phyloP scores from a whole-genome alignment of 2,113 vertebrate genomes.

The Misgurnus anguillicaudatus region DNA sequence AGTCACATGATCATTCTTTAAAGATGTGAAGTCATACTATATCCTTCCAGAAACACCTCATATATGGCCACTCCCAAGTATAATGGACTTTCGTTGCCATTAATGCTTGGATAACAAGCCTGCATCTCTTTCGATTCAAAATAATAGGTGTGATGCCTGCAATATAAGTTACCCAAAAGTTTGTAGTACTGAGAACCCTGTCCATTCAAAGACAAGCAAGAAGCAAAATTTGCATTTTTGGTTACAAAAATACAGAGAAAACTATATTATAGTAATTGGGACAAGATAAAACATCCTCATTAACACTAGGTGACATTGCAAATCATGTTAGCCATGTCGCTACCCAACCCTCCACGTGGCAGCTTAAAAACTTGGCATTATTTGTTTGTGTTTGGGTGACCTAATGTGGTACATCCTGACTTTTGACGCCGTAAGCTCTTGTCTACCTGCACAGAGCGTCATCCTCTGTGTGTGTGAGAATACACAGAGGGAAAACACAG shows the following conservation, averaged over 20 bases:
- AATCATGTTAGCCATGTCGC: neutral
- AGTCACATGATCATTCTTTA: no score
- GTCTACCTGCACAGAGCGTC: constrained; percentile 41
- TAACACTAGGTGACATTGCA: constrained; percentile 1
- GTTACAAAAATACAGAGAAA: neutral
- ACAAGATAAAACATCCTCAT: neutral
- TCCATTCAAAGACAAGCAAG: no score
- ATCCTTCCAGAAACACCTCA: no score
- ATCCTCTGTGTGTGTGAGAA: constrained; percentile 28
- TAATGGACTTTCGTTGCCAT: no score
- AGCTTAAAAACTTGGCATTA: constrained; percentile 20
- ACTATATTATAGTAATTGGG: neutral
- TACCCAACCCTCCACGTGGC: constrained; percentile 22
- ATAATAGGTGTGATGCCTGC: no score
- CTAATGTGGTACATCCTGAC: constrained; percentile 36
- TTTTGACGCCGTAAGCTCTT: constrained; percentile 39
- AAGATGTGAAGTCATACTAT: no score
- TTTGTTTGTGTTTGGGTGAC: constrained; percentile 31
- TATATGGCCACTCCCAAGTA: no score
- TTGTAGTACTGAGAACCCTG: no score
- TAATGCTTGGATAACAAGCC: no score
- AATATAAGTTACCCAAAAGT: no score
- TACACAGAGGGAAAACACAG: constrained; percentile 47
- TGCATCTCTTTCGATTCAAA: no score
- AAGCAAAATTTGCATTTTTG: no score